phyloP scores from a whole-genome alignment of 2,797 vertebrate species.

The Percopsis omiscomaycus region DNA sequence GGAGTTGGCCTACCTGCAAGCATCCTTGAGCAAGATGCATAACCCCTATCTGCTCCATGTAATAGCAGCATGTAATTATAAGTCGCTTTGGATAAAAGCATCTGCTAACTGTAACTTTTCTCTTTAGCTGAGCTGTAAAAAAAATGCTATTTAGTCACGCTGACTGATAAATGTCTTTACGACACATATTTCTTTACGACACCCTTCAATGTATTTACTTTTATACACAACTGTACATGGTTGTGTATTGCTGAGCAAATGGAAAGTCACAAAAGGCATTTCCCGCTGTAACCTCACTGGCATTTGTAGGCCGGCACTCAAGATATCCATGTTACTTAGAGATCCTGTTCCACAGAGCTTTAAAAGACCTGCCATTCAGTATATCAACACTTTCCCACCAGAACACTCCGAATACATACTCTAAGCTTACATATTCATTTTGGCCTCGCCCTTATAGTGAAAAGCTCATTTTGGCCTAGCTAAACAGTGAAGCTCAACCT shows the following conservation, averaged over 20 bases:
- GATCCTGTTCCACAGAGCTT: constrained; percentile 78
- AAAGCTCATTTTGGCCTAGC: constrained; percentile 28
- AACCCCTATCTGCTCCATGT: too few relatives aligned
- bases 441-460: constrained; percentile 27
- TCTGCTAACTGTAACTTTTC: not conserved
- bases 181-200: constrained; percentile 17
- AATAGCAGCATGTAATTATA: too few relatives aligned
- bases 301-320: constrained; percentile 77
- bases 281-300: constrained; percentile 82
- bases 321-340: constrained; percentile 79
- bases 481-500: constrained; percentile 42
- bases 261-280: constrained; percentile 85
- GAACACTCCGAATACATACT: constrained; percentile 38
- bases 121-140: constrained; percentile 27
- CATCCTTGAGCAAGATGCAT: too few relatives aligned
- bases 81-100: too few relatives aligned
- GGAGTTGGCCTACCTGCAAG: too few relatives aligned
- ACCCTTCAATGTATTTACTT: constrained; percentile 37
- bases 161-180: constrained; percentile 29
- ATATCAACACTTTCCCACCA: constrained; percentile 58
- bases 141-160: constrained; percentile 12
- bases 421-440: constrained; percentile 32
- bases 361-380: constrained; percentile 72
- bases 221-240: constrained; percentile 42
- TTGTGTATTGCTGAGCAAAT: constrained; percentile 79